A percentile compares a stretch with the other conserved stretches of the same genome.
phyloP scores from a whole-genome alignment of 2,113 vertebrate genomes.

The Cheilinus undulatus region DNA sequence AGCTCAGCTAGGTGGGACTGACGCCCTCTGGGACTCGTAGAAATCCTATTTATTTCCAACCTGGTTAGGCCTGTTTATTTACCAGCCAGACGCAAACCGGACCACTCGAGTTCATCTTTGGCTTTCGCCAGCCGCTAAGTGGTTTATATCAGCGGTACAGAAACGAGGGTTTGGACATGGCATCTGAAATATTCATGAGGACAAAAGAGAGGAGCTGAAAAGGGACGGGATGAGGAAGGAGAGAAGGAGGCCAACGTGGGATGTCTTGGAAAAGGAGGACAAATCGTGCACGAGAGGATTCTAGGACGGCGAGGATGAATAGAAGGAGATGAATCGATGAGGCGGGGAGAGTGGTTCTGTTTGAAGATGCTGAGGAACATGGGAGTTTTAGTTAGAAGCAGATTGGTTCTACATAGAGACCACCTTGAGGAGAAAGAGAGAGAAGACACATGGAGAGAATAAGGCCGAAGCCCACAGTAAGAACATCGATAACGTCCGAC shows the following conservation, averaged over 20 bases:
- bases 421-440: conserved; percentile 55
- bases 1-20: conserved; percentile 55
- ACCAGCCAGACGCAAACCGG: conserved; percentile 15
- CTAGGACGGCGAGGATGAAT: conserved; percentile 61
- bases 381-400: conserved; percentile 52
- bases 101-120: conserved; percentile 24
- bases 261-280: conserved; percentile 70
- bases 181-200: conserved; percentile 82
- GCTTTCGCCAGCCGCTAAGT: conserved; percentile 27
- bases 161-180: conserved; percentile 54
- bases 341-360: conserved; percentile 1
- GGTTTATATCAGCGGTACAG: conserved; percentile 33
- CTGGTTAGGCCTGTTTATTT: conserved; percentile 40
- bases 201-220: conserved; percentile 67
- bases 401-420: conserved; percentile 47
- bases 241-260: conserved; percentile 41
- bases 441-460: conserved; percentile 36
- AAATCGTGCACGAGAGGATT: conserved; percentile 67
- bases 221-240: conserved; percentile 42
- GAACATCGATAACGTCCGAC: conserved; percentile 62
- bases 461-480: conserved; percentile 45
- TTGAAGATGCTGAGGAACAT: conserved; percentile 45
- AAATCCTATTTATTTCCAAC: conserved; percentile 60
- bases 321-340: conserved; percentile 3
- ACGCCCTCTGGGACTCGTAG: conserved; percentile 35